These are phyloP conservation scores for Lagorchestes hirsutus DNA, from an alignment of 2,797 vertebrate species.

Conservation along the genomic window DNA sequence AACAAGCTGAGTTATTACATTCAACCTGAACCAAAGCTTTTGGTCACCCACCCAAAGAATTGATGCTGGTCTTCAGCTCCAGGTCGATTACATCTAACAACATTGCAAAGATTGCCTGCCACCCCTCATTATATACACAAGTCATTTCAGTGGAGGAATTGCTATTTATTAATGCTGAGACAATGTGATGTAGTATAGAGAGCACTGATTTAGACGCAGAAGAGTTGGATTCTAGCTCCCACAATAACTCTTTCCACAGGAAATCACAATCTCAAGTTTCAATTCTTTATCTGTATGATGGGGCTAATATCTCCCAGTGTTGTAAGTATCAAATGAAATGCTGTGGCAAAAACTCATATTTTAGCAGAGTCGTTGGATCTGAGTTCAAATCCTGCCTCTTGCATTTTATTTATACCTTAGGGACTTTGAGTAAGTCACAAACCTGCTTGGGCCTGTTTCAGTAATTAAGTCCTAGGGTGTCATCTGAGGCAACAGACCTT, in stretches of 20 bases:
- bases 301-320: background rate
- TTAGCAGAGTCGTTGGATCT: background rate
- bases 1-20: background rate
- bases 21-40: background rate
- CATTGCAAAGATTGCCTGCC: background rate
- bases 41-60: accelerated
- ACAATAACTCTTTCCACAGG: background rate
- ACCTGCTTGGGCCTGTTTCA: background rate
- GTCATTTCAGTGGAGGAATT: slow-evolving; percentile 8
- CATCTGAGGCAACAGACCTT: background rate
- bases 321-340: background rate
- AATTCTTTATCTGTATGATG: background rate
- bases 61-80: background rate
- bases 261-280: background rate
- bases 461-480: background rate
- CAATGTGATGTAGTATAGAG: background rate
- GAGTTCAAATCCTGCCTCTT: background rate
- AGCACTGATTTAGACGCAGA: background rate
- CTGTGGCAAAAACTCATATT: background rate
- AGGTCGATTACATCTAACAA: background rate
- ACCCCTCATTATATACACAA: background rate
- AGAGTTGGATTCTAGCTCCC: background rate
- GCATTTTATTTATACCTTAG: background rate
- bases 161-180: background rate
- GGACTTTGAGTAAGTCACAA: background rate